Base-by-base conservation (phyloP, 2,797 vertebrate species). In the Helarctos malayanus region DNA sequence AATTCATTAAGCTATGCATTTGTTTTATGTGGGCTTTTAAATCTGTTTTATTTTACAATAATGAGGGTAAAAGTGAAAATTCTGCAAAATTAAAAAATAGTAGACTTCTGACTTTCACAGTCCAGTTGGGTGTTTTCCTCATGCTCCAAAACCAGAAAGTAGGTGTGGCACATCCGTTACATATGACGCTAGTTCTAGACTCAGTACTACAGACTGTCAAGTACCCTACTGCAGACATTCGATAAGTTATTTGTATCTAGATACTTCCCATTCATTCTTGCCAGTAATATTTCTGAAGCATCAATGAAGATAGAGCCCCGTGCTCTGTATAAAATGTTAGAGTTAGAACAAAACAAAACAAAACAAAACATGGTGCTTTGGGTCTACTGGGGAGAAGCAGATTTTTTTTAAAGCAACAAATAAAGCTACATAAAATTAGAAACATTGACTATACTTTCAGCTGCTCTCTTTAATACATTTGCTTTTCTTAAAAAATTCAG, bases 361-460 rank as follows among this genome's bases (percentile, higher is more conserved):
- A 85, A 92, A 71, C 15, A 65, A 85, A 92, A 45, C 41, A 29
- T 68, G 68, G 59, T 25, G n/a, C 49, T 91, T 94, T 80, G 19
- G 35, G 3, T 57, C 57, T 61, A 38, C 4, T 76, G n/a, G 19
- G 45, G 54, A 93, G 75, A 96, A 78, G 45, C 6, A 88, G 32
- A 5, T 38, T 35, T 83, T 92, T 38, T 73, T 11, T 75, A 23
- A 81, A 91, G n/a, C 47, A 73, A 81, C 25, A 90, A 81, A 91
- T 69, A 93, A 87, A 94, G 21, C 41, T 76, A 52, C 5, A 49
- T 80, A 95, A 92, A 97, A 76, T 87, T 94, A 87, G 86, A 68
- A 91, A 85, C 41, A 83, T n/a, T 29, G 25, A 71, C 54, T 86
- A 19, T 38, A 71, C 35, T 90, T 84, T 92, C 29, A 41, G 61